phyloP scores from a whole-genome alignment of 2,888 invertebrate species.

The Caenorhabditis sp. region DNA sequence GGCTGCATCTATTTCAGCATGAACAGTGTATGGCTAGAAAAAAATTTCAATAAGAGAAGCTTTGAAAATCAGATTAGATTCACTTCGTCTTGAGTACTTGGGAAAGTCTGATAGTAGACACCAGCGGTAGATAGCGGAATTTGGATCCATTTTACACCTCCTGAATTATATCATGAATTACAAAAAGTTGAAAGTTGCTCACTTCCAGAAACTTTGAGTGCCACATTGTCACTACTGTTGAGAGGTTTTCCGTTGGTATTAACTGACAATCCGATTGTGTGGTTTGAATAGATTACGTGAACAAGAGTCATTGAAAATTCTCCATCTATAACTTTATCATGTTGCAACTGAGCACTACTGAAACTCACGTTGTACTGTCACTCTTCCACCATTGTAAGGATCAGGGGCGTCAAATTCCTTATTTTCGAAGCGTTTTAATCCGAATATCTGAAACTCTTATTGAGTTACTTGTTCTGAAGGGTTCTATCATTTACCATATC shows the following conservation, averaged over 20 bases:
- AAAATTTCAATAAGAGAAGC: neutral
- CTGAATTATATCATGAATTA: neutral
- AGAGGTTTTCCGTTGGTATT: neutral
- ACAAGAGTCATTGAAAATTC: neutral
- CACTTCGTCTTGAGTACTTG: neutral
- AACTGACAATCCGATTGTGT: neutral
- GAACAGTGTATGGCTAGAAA: neutral
- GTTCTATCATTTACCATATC: neutral
- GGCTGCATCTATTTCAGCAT: neutral
- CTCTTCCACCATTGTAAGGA: slow-evolving; percentile 23
- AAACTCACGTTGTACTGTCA: slow-evolving; percentile 19
- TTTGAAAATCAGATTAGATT: neutral
- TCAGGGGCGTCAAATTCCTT: slow-evolving; percentile 5
- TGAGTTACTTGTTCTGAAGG: neutral
- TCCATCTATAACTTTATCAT: neutral
- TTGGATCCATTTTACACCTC: slow-evolving; percentile 2
- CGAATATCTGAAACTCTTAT: slow-evolving; percentile 2
- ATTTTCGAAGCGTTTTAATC: neutral
- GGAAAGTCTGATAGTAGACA: neutral
- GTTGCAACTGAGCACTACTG: neutral
- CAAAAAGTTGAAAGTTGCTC: neutral
- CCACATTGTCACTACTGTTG: neutral
- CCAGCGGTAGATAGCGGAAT: neutral
- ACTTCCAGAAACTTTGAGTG: slow-evolving; percentile 2
- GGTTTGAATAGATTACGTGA: neutral